phyloP scores from a whole-genome alignment of 2,888 invertebrate species.

The Toxonevra muliebris region DNA sequence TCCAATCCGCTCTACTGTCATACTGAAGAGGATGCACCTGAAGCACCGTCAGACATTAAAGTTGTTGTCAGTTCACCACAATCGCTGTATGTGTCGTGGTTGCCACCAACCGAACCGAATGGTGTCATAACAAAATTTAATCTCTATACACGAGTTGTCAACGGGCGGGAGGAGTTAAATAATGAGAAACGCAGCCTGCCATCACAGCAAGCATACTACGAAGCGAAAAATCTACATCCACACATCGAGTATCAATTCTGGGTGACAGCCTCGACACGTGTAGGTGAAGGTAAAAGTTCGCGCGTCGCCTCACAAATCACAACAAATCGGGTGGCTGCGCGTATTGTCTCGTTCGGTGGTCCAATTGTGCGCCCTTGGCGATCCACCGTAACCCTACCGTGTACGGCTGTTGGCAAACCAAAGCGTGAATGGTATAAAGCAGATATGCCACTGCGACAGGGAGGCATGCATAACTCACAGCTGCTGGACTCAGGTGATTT shows the following conservation, averaged over 20 bases:
- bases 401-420: constrained; percentile 74
- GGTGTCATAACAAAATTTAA: constrained; percentile 81
- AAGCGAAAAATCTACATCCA: constrained; percentile 74
- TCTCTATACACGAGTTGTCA: constrained; percentile 74
- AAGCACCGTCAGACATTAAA: constrained; percentile 81
- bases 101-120: constrained; percentile 78
- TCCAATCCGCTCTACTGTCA: constrained; percentile 76
- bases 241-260: constrained; percentile 81
- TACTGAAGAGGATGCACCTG: constrained; percentile 85
- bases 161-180: constrained; percentile 75
- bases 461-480: constrained; percentile 71
- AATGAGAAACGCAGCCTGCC: constrained; percentile 74
- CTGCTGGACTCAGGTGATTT: constrained; percentile 73
- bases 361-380: constrained; percentile 74
- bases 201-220: constrained; percentile 72
- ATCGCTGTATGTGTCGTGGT: constrained; percentile 81
- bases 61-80: constrained; percentile 79
- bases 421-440: constrained; percentile 74
- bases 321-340: constrained; percentile 73
- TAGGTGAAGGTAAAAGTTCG: constrained; percentile 81
- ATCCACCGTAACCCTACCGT: constrained; percentile 71
- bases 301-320: constrained; percentile 74
- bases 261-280: constrained; percentile 80
- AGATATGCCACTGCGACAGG: constrained; percentile 69
- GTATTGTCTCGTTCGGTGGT: constrained; percentile 77